Evolutionary conservation across 53 echinoderm and acorn worm species (phyloP).

Genomic region (Echinarachnius parma): DNA sequence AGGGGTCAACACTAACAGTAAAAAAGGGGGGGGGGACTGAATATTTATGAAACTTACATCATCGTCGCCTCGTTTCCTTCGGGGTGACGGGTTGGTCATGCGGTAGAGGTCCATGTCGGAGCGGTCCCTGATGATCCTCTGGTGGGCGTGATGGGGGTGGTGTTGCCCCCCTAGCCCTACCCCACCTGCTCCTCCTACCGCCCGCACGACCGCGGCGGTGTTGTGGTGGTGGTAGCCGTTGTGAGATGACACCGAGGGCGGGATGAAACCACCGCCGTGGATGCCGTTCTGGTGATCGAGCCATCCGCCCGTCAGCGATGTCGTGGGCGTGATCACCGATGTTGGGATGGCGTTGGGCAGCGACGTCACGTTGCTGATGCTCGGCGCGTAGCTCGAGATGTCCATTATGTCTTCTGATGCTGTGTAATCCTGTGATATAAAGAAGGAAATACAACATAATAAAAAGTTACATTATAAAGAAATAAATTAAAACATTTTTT

Average conservation of each 20-base stretch:
- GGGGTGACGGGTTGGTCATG: conserved; percentile 61
- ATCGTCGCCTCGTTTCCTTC: conserved; percentile 79
- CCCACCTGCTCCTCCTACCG: conserved; percentile 15
- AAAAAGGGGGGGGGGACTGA: no score
- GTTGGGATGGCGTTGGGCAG: conserved; percentile 81
- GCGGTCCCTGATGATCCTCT: conserved; percentile 20
- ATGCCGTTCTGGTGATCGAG: conserved; percentile 76
- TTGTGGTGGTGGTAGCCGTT: conserved; percentile 32
- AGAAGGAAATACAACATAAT: conserved; percentile 3
- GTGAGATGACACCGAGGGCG: conserved; percentile 73
- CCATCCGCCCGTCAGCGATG: conserved; percentile 83
- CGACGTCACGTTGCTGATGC: conserved; percentile 49
- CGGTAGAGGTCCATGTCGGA: conserved; percentile 71
- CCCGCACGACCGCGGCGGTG: conserved; percentile 18
- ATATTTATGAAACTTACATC: conserved; percentile 51
- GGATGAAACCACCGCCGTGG: conserved; percentile 89
- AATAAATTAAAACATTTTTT: no score
- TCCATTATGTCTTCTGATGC: conserved; percentile 98
- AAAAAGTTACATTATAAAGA: no score
- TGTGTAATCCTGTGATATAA: conserved; percentile 76
- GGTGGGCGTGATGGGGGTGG: conserved; percentile 39
- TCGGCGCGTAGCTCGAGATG: conserved; percentile 65
- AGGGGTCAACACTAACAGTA: no score
- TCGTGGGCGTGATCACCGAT: conserved; percentile 90
- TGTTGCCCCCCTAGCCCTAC: background rate